phyloP scores from a whole-genome alignment of 2,888 invertebrate species.

The Amblyteles armatorius region DNA sequence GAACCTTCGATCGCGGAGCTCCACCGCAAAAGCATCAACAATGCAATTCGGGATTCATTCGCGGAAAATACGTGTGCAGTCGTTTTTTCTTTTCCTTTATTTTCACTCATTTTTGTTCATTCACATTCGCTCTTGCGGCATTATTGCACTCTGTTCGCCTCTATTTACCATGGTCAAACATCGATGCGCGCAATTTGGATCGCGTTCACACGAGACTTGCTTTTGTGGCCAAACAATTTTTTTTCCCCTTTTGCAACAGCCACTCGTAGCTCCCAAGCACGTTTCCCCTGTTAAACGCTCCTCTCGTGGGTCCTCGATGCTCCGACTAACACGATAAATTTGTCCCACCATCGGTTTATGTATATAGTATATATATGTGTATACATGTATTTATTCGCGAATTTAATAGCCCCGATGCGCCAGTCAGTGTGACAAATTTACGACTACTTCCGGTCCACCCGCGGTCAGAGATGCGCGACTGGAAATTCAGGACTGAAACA shows the following conservation, averaged over 20 bases:
- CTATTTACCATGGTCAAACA: slow-evolving; percentile 10
- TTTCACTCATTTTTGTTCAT: not conserved
- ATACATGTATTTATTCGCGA: not conserved
- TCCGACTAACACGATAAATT: slow-evolving; percentile 38
- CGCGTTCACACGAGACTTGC: not conserved
- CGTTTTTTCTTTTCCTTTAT: not conserved
- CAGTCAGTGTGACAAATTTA: slow-evolving; percentile 29
- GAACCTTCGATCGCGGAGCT: slow-evolving; percentile 13
- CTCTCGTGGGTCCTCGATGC: slow-evolving; percentile 4
- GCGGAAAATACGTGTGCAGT: not conserved
- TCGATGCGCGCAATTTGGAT: not conserved
- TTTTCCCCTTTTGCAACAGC: slow-evolving; percentile 2
- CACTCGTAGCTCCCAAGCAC: not conserved
- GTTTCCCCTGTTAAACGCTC: slow-evolving; percentile 1
- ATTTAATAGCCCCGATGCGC: slow-evolving; percentile 29
- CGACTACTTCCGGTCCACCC: slow-evolving; percentile 26
- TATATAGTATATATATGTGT: not conserved
- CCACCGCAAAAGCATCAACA: not conserved
- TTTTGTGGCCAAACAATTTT: slow-evolving; percentile 15
- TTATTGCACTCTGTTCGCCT: slow-evolving; percentile 1
- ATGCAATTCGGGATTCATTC: slow-evolving; percentile 9
- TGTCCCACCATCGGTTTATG: slow-evolving; percentile 17
- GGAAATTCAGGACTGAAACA: not conserved
- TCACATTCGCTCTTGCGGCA: not conserved
- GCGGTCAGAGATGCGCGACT: slow-evolving; percentile 15